Evolutionary conservation across 2,797 vertebrate genomes (phyloP), one percentile per base, ranked within the genome.

Genomic region (Sorex maritimensis): DNA sequence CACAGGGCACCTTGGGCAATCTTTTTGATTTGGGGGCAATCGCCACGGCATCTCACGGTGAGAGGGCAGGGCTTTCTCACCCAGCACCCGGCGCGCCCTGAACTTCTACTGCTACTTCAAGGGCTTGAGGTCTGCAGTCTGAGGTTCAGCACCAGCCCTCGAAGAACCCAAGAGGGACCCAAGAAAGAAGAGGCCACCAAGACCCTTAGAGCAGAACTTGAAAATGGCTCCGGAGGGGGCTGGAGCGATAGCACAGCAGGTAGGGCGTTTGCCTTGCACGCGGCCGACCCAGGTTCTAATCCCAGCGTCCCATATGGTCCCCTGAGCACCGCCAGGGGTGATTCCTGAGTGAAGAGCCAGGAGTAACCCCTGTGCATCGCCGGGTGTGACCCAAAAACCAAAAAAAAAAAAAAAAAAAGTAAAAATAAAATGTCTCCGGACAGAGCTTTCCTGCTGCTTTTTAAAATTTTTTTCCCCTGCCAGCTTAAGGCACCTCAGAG

Each of bases 41-140:
- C 21, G 2, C 58, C 6, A 3, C 2, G 55, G 49, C 2, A 30
- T 15, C 14, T 0, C 26, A 5, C 12, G 58, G 12, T 44, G 13
- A 4, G 30, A 79, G 5, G 14, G 3, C 24, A 30, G 28, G 6
- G 34, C 3, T 8, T 24, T 13, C 2, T 1, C 15, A 44, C 24
- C 2, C 19, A 19, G 58, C 11, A 1, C 10, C 52, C 79, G 8
- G 0, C 1, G 14, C 0, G 4, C 10, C 1, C 10, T 9, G 4
- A 34, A 17, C 3, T 30, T 0, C 49, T 14, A 52, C 49, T 9
- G 9, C 46, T 23, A 23, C 4, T 3, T 34, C 19, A 12, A 23
- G 8, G 6, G 28, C 14, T 58, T 34, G 2, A 0, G 0, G 17
- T 12, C 49, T 24, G 0, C 1, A 6, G 2, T 6, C 0, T 2